Evolutionary conservation across 2,113 vertebrate species (phyloP), one percentile per base, ranked within the genome.

Genomic region (Rousettus leschenaultii): DNA sequence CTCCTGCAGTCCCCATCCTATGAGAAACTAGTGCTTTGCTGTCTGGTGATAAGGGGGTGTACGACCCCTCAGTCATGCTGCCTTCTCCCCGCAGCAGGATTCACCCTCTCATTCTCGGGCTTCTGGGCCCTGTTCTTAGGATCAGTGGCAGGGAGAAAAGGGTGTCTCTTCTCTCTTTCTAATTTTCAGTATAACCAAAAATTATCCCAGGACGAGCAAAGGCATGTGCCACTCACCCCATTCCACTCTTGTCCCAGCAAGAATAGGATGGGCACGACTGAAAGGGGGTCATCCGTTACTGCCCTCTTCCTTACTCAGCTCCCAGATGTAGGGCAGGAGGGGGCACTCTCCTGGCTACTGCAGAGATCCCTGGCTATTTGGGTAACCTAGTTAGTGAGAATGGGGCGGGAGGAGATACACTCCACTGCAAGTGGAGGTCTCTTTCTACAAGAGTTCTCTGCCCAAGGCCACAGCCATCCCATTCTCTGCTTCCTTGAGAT

Each of bases 121-220:
- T 95, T 68, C 68, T 79, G 59, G 86, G 53, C 86, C 79, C 87
- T 91, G 33, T 95, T 87, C 75, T 83, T 82, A 40, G 87, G 53
- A 84, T 55, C 86, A 92, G 79, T 87, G 92, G 71, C 74, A 73
- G 70, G 95, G 90, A 94, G 80, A 82, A 94, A 88, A 71, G 74
- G 24, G 65, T 95, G 61, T 91, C 73, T 97, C 89, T 96, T 96
- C 86, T 95, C 95, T 95, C 94, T 90, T 74, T 12, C 86, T 95
- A 63, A 96, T 90, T 95, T 95, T 96, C 95, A 97, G 83, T 96
- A 80, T 94, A 97, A 98, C 97, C 97, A 98, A 98, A 98, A 97
- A 98, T 96, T 82, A 78, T 86, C 95, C 95, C 94, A 95, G 93
- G 86, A 94, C 28, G 65, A 89, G 59, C 92, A 84, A 68, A 68